A percentile compares a stretch with the other conserved stretches of the same genome.
Evolutionary conservation across 2,113 vertebrate genomes (phyloP).

Genomic region (Sprattus sprattus): DNA sequence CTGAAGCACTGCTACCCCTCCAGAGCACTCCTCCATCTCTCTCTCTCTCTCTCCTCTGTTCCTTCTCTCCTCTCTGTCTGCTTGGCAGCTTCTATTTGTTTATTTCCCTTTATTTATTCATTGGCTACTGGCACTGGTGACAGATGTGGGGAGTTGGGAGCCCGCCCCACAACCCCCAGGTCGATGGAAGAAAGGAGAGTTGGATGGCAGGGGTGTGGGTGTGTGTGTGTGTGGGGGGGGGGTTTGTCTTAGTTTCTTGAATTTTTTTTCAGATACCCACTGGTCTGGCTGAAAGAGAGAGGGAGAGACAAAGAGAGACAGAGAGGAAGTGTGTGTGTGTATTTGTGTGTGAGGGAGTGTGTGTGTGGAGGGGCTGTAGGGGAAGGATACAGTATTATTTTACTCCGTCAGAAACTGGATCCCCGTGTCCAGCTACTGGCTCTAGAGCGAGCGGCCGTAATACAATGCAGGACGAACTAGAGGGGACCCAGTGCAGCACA

Average conservation of each 20-base stretch:
- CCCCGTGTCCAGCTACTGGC: neutral
- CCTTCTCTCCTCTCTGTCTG: neutral
- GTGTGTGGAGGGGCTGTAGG: neutral
- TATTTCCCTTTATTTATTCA: conserved; percentile 59
- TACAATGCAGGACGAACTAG: neutral
- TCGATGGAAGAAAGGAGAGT: neutral
- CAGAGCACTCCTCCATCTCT: conserved; percentile 56
- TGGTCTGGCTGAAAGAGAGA: conserved; percentile 1
- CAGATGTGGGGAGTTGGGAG: conserved; percentile 49
- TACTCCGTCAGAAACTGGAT: neutral
- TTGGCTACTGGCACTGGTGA: conserved; percentile 49
- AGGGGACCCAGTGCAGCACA: neutral
- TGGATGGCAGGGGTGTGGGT: conserved; percentile 25
- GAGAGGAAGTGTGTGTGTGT: conserved; percentile 7
- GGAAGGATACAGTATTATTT: neutral
- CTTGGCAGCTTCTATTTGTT: conserved; percentile 44
- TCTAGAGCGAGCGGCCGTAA: neutral
- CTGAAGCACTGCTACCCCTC: conserved; percentile 50
- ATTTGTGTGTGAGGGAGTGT: neutral
- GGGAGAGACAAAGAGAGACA: too few relatives aligned
- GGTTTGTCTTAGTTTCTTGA: conserved; percentile 68
- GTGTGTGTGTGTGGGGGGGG: too few relatives aligned
- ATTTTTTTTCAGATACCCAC: conserved; percentile 57
- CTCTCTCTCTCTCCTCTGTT: neutral
- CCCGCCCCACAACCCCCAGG: conserved; percentile 47